A percentile compares a stretch with the other conserved stretches of the same genome.
These are phyloP conservation scores for Acropora yongei DNA, from an alignment of 64 coral and sea anemone species.

Conservation along the genomic window DNA sequence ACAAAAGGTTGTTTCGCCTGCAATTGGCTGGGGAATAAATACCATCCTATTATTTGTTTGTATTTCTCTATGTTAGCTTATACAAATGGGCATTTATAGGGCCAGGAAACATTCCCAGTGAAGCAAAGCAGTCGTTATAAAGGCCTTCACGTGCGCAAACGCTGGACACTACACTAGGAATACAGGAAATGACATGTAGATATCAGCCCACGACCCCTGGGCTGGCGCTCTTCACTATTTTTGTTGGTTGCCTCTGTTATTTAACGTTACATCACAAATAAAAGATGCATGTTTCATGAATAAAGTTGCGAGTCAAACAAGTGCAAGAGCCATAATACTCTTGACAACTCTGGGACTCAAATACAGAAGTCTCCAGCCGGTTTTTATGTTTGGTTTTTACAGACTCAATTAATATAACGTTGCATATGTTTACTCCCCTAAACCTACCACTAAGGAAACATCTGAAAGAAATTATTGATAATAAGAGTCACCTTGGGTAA, in stretches of 20 bases:
- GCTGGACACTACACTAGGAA: background rate
- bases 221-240: background rate
- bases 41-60: too few species aligned
- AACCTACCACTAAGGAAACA: too few species aligned
- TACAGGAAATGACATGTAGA: background rate
- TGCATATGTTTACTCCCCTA: background rate
- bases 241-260: constrained; percentile 1
- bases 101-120: background rate
- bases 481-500: background rate
- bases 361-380: background rate
- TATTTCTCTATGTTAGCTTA: background rate
- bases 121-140: background rate
- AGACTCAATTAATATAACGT: background rate
- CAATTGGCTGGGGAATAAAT: too few species aligned
- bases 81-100: background rate
- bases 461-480: background rate
- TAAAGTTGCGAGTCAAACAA: background rate
- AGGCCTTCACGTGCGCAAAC: background rate
- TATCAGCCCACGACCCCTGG: background rate
- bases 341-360: background rate
- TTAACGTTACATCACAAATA: background rate
- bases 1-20: too few species aligned
- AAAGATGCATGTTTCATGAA: background rate
- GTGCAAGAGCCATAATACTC: background rate
- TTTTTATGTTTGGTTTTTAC: background rate